Conservation (phyloP, 1,140 invertebrate genomes). For the Teleopsis dalmanni region DNA sequence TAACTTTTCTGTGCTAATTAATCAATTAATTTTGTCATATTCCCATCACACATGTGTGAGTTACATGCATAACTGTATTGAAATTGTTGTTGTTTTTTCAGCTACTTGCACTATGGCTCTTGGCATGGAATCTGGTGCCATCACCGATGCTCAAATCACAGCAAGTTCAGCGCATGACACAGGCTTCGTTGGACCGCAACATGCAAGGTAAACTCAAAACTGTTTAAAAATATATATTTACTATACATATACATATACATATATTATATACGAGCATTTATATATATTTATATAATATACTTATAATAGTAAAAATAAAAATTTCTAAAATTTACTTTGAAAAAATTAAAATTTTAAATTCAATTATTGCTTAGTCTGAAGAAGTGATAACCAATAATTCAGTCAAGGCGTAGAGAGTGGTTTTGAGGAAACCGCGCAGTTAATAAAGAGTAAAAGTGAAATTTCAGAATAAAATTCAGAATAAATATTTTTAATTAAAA, state of each 20-base stretch:
- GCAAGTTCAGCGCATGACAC: constrained; percentile 86
- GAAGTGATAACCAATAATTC: not conserved
- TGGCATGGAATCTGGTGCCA: constrained; percentile 85
- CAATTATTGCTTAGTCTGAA: not conserved
- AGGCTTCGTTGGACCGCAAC: constrained; percentile 83
- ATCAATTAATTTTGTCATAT: too few relatives aligned
- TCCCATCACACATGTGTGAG: too few relatives aligned
- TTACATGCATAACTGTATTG: too few relatives aligned
- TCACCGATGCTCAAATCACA: constrained; percentile 76
- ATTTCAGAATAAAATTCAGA: not conserved
- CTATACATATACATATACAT: not conserved
- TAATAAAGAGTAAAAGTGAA: not conserved
- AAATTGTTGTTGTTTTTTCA: constrained; percentile 46
- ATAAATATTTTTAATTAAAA: not conserved
- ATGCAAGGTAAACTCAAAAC: constrained; percentile 67
- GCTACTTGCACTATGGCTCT: constrained; percentile 74
- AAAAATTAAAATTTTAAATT: not conserved
- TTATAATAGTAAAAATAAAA: not conserved
- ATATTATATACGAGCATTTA: not conserved
- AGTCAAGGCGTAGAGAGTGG: not conserved
- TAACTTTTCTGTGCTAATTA: too few relatives aligned
- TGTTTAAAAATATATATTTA: not conserved
- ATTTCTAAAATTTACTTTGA: not conserved
- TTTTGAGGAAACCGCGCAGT: not conserved
- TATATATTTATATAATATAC: not conserved